phyloP scores from a whole-genome alignment of 2,888 invertebrate species.

The Lydus trimaculatus region DNA sequence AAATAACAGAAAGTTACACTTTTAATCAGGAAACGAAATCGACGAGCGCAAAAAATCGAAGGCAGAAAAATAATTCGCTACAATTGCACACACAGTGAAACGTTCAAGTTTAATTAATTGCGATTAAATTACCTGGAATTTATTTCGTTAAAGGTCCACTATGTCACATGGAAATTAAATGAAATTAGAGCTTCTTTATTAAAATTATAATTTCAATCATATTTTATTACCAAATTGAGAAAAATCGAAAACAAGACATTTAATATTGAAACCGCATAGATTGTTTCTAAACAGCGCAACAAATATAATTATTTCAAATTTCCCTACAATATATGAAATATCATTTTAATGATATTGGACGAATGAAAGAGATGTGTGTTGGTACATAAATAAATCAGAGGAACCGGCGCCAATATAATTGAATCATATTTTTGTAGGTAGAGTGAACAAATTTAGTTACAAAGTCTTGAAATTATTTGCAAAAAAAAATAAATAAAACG shows the following conservation, averaged over 20 bases:
- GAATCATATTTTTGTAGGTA: neutral
- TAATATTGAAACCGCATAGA: neutral
- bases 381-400: neutral
- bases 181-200: neutral
- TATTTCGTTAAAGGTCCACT: neutral
- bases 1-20: conserved; percentile 1
- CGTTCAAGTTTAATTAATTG: neutral
- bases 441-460: neutral
- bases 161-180: neutral
- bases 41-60: neutral
- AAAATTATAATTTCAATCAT: neutral
- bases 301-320: neutral
- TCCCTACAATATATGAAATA: neutral
- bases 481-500: neutral
- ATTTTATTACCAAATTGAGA: neutral
- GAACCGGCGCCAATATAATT: conserved; percentile 1
- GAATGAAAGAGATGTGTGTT: neutral
- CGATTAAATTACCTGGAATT: neutral
- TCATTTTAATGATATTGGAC: neutral
- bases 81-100: neutral
- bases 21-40: neutral
- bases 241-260: neutral
- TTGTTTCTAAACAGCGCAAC: too few species aligned
- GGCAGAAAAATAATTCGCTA: neutral
- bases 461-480: neutral